Evolutionary conservation across 1,140 invertebrate species (phyloP), one percentile per base, ranked within the genome.

Genomic region (Oryctes rhinoceros): DNA sequence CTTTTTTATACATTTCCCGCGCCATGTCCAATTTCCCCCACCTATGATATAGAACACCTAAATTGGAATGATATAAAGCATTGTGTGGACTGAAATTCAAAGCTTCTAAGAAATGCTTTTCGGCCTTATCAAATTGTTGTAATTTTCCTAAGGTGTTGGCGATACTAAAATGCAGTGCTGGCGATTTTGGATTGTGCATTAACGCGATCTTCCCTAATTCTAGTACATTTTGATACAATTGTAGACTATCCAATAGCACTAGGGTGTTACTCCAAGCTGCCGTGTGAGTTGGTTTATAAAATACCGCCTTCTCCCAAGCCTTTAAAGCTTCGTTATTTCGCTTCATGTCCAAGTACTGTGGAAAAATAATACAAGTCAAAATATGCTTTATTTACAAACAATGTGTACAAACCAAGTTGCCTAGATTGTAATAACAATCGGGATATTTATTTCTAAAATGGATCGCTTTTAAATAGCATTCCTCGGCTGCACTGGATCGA

Each of bases 351-450:
- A 94, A 85, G 86, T 90, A 92, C 89, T 93, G 80, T 18, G 5
- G 80, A 89, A 90, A 4, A 37, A 47, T 10, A 76, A 76, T 44
- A 3, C 11, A 47, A 47, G 1, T 18, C 1, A 39, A 76, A 80
- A 79, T 53, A 53, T 76, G 75, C 71, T 67, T 80, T 67, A 78
- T 78, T 47, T 78, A 77, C 78, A 81, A 7, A 49, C 84, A 89
- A 88, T 89, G 35, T 71, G 7, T 37, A 71, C 65, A 13, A 88
- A 95, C 94, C 91, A 98, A 89, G 88, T 98, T 97, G 37, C 97
- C 97, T 81, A 99, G 89, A 88, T 99, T 99, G 85, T 98, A 99
- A 85, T 94, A 94, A 87, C 96, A 98, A 86, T 98, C 96, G 0
- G 97, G 94, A 89, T 98, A 99, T 76, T 92, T 93, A 81, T 89